phyloP scores from a whole-genome alignment of 1,140 invertebrate species.

The Trichonephila inaurata region DNA sequence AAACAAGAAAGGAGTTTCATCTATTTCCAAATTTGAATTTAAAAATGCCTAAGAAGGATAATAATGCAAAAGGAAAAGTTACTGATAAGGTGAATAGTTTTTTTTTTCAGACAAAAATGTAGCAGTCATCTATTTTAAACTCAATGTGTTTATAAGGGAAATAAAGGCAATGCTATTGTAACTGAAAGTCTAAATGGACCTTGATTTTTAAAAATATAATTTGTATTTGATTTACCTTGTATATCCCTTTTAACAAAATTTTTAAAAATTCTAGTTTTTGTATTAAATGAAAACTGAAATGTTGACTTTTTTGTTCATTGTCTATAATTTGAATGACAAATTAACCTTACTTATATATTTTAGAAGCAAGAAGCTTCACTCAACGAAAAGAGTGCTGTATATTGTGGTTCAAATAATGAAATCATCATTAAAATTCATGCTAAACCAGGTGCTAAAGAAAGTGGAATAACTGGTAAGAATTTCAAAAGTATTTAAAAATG shows the following conservation, averaged over 20 bases:
- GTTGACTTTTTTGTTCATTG: too few species aligned
- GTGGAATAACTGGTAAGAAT: conserved; percentile 85
- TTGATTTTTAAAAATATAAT: too few species aligned
- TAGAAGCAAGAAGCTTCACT: not conserved
- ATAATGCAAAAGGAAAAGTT: not conserved
- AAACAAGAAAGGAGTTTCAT: not conserved
- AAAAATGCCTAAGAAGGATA: conserved; percentile 41
- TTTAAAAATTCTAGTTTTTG: too few species aligned
- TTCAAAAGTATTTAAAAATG: not conserved
- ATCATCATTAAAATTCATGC: conserved; percentile 85
- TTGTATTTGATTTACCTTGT: too few species aligned
- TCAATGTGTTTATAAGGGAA: too few species aligned
- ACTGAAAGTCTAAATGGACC: too few species aligned
- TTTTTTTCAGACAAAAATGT: too few species aligned
- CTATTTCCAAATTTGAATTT: not conserved
- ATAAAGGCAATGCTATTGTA: too few species aligned
- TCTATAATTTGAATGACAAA: too few species aligned
- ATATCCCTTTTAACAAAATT: too few species aligned
- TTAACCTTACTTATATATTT: not conserved
- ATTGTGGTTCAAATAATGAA: conserved; percentile 17
- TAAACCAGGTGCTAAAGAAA: conserved; percentile 89
- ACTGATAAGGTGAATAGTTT: conserved; percentile 10
- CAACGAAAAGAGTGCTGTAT: conserved; percentile 46
- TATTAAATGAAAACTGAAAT: too few species aligned
- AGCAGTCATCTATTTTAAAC: too few species aligned